Evolutionary conservation across 2,113 vertebrate genomes (phyloP), one percentile per base, ranked within the genome.

Genomic region (Nettapus auritus): DNA sequence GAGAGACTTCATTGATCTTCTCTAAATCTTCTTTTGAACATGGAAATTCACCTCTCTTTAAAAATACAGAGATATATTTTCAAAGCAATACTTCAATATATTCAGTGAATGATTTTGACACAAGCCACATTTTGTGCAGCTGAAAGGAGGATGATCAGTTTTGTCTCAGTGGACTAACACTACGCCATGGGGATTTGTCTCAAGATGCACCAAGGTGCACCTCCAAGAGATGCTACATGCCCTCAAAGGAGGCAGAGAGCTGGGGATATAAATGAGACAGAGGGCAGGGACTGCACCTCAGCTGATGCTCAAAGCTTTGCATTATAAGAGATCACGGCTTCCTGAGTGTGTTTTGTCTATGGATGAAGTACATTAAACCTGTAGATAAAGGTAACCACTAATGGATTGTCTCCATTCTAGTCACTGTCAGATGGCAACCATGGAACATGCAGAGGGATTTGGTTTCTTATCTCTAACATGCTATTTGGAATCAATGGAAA

Each of bases 1-100:
- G 92, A 67, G 26, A 76, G 66, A 29, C 17, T 89, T 94, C 75
- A 79, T 56, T 97, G 85, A 93, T 96, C 53, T 94, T 70, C 68
- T 93, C 53, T 93, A 86, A 96, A 90, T 90, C 91, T 82, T 88
- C 82, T 78, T 56, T n/a, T 80, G 31, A 89, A 74, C 83, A 59
- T 31, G 83, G 21, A 94, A 95, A 93, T 94, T 94, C 82, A 93
- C 57, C 31, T 48, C 38, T 55, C 64, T 94, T 94, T 79, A 75
- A 88, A 94, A 78, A 94, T 69, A 78, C 50, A 87, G 40, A 48
- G n/a, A 44, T 56, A 78, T 0, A 4, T 74, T 89, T 97, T 89
- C 57, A 80, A 64, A 73, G 28, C 38, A 73, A 13, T 60, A 40
- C 11, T 70, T 87, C 46, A 22, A 53, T 50, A 66, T 25, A 25